Conservation (phyloP, 2,888 invertebrate species). For the Ophioninae sp. region DNA sequence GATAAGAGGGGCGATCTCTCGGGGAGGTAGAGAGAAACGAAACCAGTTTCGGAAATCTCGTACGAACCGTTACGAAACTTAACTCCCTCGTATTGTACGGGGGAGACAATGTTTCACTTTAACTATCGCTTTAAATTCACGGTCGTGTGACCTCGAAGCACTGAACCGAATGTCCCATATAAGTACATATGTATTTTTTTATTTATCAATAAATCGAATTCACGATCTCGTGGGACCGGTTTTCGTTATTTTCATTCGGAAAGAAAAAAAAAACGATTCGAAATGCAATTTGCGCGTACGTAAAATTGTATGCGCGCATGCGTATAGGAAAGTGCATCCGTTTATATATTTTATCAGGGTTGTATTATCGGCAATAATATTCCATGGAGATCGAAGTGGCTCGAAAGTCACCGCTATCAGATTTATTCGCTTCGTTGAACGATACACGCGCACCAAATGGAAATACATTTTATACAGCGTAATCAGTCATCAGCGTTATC, state of each 20-base stretch:
- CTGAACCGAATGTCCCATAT: conserved; percentile 17
- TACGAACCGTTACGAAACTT: conserved; percentile 39
- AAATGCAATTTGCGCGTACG: no score
- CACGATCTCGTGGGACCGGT: conserved; percentile 33
- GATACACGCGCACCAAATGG: background rate
- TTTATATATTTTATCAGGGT: background rate
- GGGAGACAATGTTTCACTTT: conserved; percentile 26
- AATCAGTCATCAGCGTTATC: background rate
- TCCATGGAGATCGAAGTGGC: background rate
- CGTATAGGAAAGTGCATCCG: background rate
- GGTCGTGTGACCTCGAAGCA: conserved; percentile 34
- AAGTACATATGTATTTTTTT: background rate
- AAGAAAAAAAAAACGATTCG: background rate
- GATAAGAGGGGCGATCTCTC: background rate
- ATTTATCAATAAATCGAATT: conserved; percentile 24
- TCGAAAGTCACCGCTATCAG: background rate
- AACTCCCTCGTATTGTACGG: conserved; percentile 9
- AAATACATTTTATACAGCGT: background rate
- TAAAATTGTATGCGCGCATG: background rate
- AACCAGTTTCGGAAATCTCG: conserved; percentile 46
- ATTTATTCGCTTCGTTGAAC: background rate
- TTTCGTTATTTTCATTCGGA: conserved; percentile 50
- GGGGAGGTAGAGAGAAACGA: background rate
- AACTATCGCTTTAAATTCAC: conserved; percentile 30
- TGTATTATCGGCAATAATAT: background rate